These are phyloP conservation scores for Ischnus inquisitorius DNA, from an alignment of 2,888 invertebrate species.

Conservation along the genomic window DNA sequence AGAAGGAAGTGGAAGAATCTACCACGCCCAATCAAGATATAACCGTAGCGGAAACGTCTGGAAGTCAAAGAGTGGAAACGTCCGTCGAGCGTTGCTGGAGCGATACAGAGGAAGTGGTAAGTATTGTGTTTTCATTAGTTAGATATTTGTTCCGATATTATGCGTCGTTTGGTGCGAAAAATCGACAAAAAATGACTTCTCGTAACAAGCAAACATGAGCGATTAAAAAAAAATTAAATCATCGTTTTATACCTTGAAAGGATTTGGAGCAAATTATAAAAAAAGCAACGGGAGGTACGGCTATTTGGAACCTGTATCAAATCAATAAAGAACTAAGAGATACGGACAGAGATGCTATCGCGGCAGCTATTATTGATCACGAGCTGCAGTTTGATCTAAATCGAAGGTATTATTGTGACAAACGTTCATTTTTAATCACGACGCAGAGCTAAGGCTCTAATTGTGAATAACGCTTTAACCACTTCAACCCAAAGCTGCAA, in stretches of 20 bases:
- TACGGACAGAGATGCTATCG: background rate
- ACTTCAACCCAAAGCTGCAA: too few species aligned
- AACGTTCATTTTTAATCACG: too few species aligned
- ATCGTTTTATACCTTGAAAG: background rate
- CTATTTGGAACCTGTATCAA: background rate
- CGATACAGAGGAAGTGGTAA: background rate
- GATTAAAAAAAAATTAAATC: too few species aligned
- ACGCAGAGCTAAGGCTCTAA: too few species aligned
- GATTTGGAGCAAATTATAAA: background rate
- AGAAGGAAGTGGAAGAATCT: background rate
- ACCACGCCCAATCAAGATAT: too few species aligned
- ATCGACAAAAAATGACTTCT: too few species aligned
- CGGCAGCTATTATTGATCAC: background rate
- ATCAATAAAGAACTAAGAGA: background rate
- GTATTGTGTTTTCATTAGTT: background rate
- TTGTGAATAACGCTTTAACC: too few species aligned
- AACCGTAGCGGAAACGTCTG: background rate
- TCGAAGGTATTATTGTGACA: constrained; percentile 2
- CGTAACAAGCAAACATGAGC: too few species aligned
- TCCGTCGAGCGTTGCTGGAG: background rate
- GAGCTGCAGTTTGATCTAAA: background rate
- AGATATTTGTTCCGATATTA: background rate
- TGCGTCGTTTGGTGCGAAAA: too few species aligned
- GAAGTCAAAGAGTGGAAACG: background rate
- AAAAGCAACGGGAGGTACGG: background rate